Evolutionary conservation across 2,797 vertebrate species (phyloP).

Genomic region (Neosalanx taihuensis): DNA sequence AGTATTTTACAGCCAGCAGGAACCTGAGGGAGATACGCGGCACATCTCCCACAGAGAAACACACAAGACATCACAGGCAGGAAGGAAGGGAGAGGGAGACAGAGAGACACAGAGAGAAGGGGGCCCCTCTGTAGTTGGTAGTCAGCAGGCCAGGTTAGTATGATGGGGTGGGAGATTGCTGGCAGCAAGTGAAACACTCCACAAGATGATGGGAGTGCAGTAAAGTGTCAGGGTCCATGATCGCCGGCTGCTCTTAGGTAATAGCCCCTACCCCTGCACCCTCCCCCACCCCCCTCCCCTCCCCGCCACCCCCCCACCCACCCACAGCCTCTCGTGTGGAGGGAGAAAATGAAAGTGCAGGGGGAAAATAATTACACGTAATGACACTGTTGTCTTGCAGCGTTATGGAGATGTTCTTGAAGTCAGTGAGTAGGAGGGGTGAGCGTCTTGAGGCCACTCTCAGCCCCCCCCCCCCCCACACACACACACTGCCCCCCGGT

Average conservation of each 20-base stretch:
- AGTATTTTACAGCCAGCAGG: not conserved
- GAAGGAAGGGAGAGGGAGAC: slow-evolving; percentile 1
- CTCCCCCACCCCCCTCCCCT: slow-evolving; percentile 28
- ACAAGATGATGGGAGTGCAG: slow-evolving; percentile 76
- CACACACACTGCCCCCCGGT: slow-evolving; percentile 60
- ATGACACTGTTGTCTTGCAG: slow-evolving; percentile 94
- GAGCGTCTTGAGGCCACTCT: not conserved
- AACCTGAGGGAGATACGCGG: not conserved
- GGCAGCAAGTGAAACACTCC: slow-evolving; percentile 77
- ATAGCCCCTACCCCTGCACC: slow-evolving; percentile 53
- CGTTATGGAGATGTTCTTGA: slow-evolving; percentile 91
- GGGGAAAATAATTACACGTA: slow-evolving; percentile 90
- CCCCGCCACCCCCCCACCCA: slow-evolving; percentile 44
- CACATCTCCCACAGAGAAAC: not conserved
- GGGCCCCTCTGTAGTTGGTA: slow-evolving; percentile 51
- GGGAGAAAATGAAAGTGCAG: slow-evolving; percentile 74
- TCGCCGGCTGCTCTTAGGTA: slow-evolving; percentile 72
- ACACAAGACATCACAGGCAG: not conserved
- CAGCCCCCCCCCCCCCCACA: slow-evolving; percentile 56
- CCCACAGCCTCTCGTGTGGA: slow-evolving; percentile 42
- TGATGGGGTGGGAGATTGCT: slow-evolving; percentile 76
- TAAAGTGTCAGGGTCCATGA: slow-evolving; percentile 70
- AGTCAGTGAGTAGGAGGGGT: slow-evolving; percentile 67
- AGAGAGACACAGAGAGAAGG: not conserved
- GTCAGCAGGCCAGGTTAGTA: slow-evolving; percentile 73